Percentiles rank a stretch among this genome's conserved stretches.
Evolutionary conservation across 2,888 invertebrate species (phyloP).

Genomic region (Tholera decimalis): DNA sequence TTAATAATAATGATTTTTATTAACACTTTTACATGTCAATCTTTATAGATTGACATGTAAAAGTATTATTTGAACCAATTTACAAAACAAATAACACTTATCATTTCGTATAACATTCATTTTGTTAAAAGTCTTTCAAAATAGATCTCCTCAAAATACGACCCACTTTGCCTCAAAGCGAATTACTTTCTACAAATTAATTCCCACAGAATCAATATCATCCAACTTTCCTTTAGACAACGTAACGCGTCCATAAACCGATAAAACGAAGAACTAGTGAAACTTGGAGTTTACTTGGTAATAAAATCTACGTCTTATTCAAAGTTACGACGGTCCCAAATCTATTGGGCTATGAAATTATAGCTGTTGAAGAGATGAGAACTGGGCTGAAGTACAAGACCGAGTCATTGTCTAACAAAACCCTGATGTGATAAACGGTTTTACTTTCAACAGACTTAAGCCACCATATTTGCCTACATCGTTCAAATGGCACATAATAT

Average conservation of each 20-base stretch:
- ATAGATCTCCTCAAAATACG: conserved; percentile 14
- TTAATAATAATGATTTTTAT: too few species aligned
- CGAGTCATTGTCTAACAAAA: background rate
- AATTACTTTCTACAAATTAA: conserved; percentile 10
- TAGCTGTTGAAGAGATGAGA: conserved; percentile 18
- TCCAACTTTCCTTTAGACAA: conserved; percentile 29
- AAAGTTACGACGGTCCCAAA: conserved; percentile 36
- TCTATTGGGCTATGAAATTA: conserved; percentile 45
- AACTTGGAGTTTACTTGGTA: conserved; percentile 44
- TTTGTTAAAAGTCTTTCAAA: background rate
- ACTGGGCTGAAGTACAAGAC: conserved; percentile 2
- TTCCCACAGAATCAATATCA: conserved; percentile 27
- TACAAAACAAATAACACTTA: too few species aligned
- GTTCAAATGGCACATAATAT: background rate
- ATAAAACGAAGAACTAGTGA: conserved; percentile 38
- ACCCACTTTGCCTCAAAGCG: conserved; percentile 21
- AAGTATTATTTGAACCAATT: too few species aligned
- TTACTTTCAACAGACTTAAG: background rate
- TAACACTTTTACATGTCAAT: too few species aligned
- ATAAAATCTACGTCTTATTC: conserved; percentile 44
- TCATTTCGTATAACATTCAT: too few species aligned
- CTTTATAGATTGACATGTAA: too few species aligned
- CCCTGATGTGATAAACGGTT: background rate
- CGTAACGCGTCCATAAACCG: conserved; percentile 26
- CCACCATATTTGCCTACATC: background rate